Conservation (phyloP, 2,797 vertebrate species). For the Eulemur coronatus region DNA sequence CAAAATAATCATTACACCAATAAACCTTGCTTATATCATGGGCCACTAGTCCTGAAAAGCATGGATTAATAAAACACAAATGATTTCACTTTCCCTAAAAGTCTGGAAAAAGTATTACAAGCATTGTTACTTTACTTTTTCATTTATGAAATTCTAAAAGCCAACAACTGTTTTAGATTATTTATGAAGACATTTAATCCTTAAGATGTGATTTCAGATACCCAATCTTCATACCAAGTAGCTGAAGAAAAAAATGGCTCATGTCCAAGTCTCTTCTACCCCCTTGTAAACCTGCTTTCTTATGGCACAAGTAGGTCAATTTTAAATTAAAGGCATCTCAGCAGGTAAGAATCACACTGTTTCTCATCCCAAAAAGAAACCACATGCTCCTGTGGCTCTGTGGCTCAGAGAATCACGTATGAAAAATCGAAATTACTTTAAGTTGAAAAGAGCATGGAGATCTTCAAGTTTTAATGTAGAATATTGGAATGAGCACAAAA, state of each 20-base stretch:
- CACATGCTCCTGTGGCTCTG: neutral
- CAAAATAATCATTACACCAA: conserved; percentile 19
- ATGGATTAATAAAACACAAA: conserved; percentile 23
- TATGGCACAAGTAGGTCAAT: neutral
- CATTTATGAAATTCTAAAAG: conserved; percentile 56
- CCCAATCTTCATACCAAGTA: conserved; percentile 22
- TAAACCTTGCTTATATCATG: neutral
- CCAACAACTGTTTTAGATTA: conserved; percentile 59
- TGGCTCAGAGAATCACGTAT: neutral
- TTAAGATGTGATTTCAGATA: conserved; percentile 44
- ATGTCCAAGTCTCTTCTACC: neutral
- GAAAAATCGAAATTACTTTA: conserved; percentile 30
- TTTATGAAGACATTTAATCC: neutral
- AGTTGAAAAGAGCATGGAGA: neutral
- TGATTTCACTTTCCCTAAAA: conserved; percentile 39
- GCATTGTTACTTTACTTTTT: conserved; percentile 42
- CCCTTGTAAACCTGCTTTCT: neutral
- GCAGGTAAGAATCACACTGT: neutral
- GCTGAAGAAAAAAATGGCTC: conserved; percentile 38
- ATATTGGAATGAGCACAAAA: neutral
- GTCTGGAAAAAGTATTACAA: conserved; percentile 17
- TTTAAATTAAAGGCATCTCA: neutral
- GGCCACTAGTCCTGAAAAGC: conserved; percentile 18
- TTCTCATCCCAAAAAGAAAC: neutral
- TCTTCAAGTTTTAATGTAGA: neutral